Evolutionary conservation across 1,140 invertebrate genomes (phyloP).

Genomic region (Thrips palmi): DNA sequence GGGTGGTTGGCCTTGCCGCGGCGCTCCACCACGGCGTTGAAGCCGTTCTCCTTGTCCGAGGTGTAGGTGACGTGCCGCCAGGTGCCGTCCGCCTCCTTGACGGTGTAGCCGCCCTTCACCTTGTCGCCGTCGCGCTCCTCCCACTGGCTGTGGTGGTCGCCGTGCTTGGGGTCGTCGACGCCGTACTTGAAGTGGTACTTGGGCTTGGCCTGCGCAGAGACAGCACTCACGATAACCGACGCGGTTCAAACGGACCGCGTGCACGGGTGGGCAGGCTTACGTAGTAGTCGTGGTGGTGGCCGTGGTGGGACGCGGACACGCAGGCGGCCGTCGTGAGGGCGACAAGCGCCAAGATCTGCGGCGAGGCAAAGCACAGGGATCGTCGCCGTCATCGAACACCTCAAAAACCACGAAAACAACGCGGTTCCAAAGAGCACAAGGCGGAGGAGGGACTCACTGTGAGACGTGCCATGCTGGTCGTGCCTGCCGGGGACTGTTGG

Average conservation of each 20-base stretch:
- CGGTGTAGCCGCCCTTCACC: conserved; percentile 25
- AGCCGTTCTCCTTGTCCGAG: conserved; percentile 37
- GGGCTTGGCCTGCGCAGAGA: conserved; percentile 32
- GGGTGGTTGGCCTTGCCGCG: too few species aligned
- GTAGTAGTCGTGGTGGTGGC: conserved; percentile 8
- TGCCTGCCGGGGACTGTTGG: too few species aligned
- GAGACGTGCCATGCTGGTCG: not conserved
- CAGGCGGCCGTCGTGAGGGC: too few species aligned
- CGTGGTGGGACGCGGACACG: too few species aligned
- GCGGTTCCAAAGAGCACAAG: too few species aligned
- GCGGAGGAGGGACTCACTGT: too few species aligned
- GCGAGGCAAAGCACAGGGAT: too few species aligned
- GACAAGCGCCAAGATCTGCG: too few species aligned
- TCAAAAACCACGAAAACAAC: too few species aligned
- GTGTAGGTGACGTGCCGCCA: conserved; percentile 38
- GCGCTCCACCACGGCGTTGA: conserved; percentile 44
- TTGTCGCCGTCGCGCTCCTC: conserved; percentile 32
- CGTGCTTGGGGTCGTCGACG: conserved; percentile 31
- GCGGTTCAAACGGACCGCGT: too few species aligned
- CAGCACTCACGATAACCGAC: too few species aligned
- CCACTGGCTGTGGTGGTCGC: conserved; percentile 32
- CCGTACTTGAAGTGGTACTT: conserved; percentile 32
- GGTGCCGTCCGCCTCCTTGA: conserved; percentile 33
- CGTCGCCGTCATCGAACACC: too few species aligned
- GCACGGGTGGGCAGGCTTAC: not conserved